phyloP scores from a whole-genome alignment of 1,140 invertebrate species.

The Hormaphis cornu region DNA sequence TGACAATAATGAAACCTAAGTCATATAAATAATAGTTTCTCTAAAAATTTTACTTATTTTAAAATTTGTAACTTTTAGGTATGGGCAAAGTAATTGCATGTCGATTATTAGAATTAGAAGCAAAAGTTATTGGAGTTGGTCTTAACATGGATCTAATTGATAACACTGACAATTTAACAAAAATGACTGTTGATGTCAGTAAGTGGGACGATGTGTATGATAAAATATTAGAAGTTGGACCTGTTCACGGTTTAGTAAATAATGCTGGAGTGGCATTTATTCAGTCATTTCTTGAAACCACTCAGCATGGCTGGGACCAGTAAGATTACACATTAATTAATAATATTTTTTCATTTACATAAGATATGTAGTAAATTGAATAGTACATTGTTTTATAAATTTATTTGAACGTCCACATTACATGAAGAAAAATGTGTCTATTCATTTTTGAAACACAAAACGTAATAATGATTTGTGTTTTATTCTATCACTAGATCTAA shows the following conservation, averaged over 20 bases:
- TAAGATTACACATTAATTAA: conserved; percentile 43
- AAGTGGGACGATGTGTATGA: conserved; percentile 66
- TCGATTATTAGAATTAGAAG: conserved; percentile 50
- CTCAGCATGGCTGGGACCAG: conserved; percentile 59
- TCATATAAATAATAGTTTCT: too few species aligned
- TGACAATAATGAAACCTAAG: not conserved
- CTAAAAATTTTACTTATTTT: not conserved
- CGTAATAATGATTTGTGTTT: too few species aligned
- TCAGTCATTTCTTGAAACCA: conserved; percentile 55
- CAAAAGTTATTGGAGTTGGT: conserved; percentile 64
- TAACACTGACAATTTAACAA: conserved; percentile 49
- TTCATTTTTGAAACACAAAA: too few species aligned
- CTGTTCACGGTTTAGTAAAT: conserved; percentile 72
- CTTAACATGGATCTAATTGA: conserved; percentile 57
- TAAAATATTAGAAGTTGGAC: conserved; percentile 47
- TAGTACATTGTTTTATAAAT: too few species aligned
- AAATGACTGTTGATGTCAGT: conserved; percentile 59
- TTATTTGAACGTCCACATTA: too few species aligned
- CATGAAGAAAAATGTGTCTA: too few species aligned
- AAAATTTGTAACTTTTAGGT: conserved; percentile 45
- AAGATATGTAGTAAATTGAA: too few species aligned
- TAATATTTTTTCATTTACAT: too few species aligned
- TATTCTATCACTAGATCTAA: too few species aligned
- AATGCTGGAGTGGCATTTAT: conserved; percentile 62
- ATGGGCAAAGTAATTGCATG: conserved; percentile 63